Base-by-base conservation (phyloP, 2,888 invertebrate species). In the Pammene fasciana region DNA sequence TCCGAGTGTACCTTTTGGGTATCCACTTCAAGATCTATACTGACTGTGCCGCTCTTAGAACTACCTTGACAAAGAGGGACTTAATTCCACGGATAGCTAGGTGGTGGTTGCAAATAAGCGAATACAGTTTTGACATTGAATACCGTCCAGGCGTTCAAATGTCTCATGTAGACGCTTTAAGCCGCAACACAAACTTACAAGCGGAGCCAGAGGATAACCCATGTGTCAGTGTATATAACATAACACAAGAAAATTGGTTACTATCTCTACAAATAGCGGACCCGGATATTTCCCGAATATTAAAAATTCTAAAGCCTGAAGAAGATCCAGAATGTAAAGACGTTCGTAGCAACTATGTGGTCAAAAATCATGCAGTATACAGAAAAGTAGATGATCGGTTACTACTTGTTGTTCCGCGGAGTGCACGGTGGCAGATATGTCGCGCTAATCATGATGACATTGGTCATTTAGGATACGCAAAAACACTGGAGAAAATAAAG, bases 41-140 rank as follows among this genome's bases (percentile, higher is more conserved):
- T 54, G 52, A 54, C 34, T 54, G 52, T 34, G 52, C 26, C 13
- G 54, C 55, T 1, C 7, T 65, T 5, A 5, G 64, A 36, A 55
- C 54, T 13, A 65, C 64, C 10, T n/a, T 65, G 13, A 65, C 64
- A 8, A 65, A 65, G 13, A 16, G 55, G 11, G 64, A 65, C 16
- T 14, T 65, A 6, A 54, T 65, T 13, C 64, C 64, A 45, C 54
- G 64, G 8, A 55, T 65, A 43, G 64, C 64, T 18, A 54, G 64
- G 10, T 65, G 64, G 64, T 65, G 46, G 38, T 46, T 60, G 10
- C 52, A 46, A n/a, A 14, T 46, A 14, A 46, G 46, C 14, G 46
- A 46, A 46, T 46, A 46, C 9, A 14, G 7, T 13, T 54, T 54
- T 11, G 52, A 54, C 5, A 34, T 54, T 6, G 52, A 54, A 13